Conservation (phyloP, 2,113 vertebrate species). For the Podarcis cretensis region DNA sequence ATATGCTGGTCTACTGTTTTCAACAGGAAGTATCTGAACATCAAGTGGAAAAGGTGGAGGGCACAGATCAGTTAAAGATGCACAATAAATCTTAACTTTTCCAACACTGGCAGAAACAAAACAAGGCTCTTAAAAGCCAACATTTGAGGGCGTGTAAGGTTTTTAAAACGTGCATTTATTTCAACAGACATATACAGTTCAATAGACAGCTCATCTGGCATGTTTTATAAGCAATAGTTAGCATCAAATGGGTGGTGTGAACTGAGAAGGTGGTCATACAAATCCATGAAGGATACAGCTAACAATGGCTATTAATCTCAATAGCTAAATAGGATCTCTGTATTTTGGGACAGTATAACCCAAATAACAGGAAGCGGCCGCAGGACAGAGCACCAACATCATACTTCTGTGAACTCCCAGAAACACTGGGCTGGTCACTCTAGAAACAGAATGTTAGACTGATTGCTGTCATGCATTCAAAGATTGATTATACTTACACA, state of each 20-base stretch:
- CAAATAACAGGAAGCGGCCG: neutral
- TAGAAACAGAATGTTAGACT: neutral
- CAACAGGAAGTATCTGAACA: constrained; percentile 91
- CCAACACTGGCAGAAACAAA: neutral
- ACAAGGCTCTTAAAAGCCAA: neutral
- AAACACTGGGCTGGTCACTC: neutral
- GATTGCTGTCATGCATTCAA: neutral
- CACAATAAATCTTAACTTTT: neutral
- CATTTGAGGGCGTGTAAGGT: neutral
- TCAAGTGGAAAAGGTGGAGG: constrained; percentile 37
- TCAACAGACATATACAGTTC: neutral
- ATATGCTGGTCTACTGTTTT: constrained; percentile 96
- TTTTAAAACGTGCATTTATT: neutral
- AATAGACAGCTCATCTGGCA: neutral
- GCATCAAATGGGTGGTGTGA: neutral
- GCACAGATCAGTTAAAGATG: constrained; percentile 12
- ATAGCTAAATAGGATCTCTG: neutral
- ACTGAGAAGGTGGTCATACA: neutral
- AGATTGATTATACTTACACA: neutral
- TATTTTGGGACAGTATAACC: neutral
- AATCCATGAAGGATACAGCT: too few relatives aligned
- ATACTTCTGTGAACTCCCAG: neutral
- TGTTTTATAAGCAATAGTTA: neutral
- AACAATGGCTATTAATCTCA: neutral
- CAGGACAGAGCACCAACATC: neutral